Conservation (phyloP, 2,888 invertebrate species). For the Tiliacea citrago region DNA sequence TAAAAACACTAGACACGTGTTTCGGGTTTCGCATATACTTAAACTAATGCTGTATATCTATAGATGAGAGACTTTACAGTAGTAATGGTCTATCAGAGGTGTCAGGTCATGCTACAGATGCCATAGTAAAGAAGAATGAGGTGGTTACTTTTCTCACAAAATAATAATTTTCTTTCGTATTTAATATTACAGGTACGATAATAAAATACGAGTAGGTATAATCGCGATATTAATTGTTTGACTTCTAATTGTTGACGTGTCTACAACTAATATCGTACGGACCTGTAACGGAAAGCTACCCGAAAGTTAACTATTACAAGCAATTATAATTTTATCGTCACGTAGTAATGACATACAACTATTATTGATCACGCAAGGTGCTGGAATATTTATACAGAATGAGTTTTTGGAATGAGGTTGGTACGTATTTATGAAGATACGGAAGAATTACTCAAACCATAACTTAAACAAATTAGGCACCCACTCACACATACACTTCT, state of each 20-base stretch:
- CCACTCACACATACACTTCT: no score
- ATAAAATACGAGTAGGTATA: not conserved
- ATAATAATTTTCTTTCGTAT: not conserved
- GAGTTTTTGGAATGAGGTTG: not conserved
- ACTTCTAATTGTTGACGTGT: slow-evolving; percentile 23
- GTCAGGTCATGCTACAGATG: not conserved
- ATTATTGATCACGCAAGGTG: slow-evolving; percentile 46
- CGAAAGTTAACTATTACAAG: slow-evolving; percentile 30
- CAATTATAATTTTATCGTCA: slow-evolving; percentile 37
- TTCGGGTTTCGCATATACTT: no score
- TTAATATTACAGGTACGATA: no score
- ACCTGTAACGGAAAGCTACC: slow-evolving; percentile 20
- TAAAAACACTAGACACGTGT: no score
- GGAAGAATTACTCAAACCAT: no score
- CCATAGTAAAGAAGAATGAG: no score
- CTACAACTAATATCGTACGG: not conserved
- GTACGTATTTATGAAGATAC: no score
- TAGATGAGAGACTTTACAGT: no score
- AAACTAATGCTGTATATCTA: no score
- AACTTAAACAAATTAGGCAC: no score
- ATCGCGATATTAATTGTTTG: not conserved
- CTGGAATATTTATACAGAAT: not conserved
- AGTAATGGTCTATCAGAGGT: not conserved
- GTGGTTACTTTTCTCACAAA: not conserved
- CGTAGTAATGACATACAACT: slow-evolving; percentile 20